phyloP scores from a whole-genome alignment of 2,888 invertebrate species.

The Spatulosminthurus flaviceps region DNA sequence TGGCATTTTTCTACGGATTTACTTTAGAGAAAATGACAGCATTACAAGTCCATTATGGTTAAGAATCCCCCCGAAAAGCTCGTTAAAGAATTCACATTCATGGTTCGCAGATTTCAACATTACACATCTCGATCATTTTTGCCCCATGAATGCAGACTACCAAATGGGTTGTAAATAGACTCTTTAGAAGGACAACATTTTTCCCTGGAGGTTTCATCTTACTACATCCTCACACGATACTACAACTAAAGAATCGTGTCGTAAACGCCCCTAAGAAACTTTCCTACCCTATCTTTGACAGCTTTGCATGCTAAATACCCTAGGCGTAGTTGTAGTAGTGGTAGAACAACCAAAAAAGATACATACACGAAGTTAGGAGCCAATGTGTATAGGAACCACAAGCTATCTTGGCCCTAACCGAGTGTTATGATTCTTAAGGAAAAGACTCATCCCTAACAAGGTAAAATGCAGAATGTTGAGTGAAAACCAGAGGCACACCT shows the following conservation, averaged over 20 bases:
- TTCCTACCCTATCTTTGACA: too few relatives aligned
- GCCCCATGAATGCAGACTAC: conserved; percentile 53
- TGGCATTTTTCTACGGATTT: conserved; percentile 64
- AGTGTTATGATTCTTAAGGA: neutral
- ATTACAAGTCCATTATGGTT: conserved; percentile 64
- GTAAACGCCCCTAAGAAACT: too few relatives aligned
- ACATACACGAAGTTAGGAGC: too few relatives aligned
- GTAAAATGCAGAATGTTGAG: neutral
- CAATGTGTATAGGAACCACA: too few relatives aligned
- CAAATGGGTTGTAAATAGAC: conserved; percentile 64
- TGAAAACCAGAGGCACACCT: neutral
- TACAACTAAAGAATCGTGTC: neutral
- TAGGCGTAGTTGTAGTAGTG: too few relatives aligned
- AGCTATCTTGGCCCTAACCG: too few relatives aligned
- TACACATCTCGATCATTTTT: conserved; percentile 57
- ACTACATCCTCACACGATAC: conserved; percentile 3
- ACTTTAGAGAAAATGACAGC: conserved; percentile 63
- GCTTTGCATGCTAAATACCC: too few relatives aligned
- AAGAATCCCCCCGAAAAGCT: conserved; percentile 64
- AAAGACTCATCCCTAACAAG: neutral
- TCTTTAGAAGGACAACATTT: conserved; percentile 54
- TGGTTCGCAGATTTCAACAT: conserved; percentile 63
- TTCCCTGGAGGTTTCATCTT: conserved; percentile 44
- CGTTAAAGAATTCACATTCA: conserved; percentile 65
- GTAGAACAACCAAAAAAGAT: too few relatives aligned